These are phyloP conservation scores for Geotrypetes seraphini DNA, from an alignment of 2,797 vertebrate genomes.

Conservation along the genomic window DNA sequence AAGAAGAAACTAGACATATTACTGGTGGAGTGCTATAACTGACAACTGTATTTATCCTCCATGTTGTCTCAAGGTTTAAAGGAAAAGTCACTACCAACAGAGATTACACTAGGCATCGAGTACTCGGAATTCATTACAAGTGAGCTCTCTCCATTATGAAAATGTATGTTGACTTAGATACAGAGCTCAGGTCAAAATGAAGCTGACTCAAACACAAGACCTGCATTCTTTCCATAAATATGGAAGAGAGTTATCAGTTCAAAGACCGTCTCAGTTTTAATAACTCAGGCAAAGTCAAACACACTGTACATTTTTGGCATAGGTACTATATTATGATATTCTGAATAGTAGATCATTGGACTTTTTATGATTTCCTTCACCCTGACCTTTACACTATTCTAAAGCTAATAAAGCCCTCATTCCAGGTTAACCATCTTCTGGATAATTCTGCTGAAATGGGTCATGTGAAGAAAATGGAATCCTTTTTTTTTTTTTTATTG, in stretches of 20 bases:
- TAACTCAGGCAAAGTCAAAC: not conserved
- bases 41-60: not conserved
- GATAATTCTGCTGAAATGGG: too few species aligned
- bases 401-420: too few species aligned
- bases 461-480: constrained; percentile 5
- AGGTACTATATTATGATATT: too few species aligned
- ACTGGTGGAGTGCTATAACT: not conserved
- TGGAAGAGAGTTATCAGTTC: rapidly evolving
- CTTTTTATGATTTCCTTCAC: too few species aligned
- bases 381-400: too few species aligned
- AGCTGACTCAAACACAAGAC: not conserved
- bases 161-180: not conserved
- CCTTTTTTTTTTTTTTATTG: not conserved
- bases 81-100: constrained; percentile 4
- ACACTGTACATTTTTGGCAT: too few species aligned
- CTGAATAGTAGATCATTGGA: too few species aligned
- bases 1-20: too few species aligned
- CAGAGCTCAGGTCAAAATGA: constrained; percentile 3
- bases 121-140: constrained; percentile 2
- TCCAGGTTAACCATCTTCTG: too few species aligned
- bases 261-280: not conserved
- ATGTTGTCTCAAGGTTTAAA: not conserved
- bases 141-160: constrained; percentile 6
- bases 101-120: not conserved
- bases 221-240: not conserved